Conservation (phyloP, 2,888 invertebrate genomes). For the Andricus quercusramuli region DNA sequence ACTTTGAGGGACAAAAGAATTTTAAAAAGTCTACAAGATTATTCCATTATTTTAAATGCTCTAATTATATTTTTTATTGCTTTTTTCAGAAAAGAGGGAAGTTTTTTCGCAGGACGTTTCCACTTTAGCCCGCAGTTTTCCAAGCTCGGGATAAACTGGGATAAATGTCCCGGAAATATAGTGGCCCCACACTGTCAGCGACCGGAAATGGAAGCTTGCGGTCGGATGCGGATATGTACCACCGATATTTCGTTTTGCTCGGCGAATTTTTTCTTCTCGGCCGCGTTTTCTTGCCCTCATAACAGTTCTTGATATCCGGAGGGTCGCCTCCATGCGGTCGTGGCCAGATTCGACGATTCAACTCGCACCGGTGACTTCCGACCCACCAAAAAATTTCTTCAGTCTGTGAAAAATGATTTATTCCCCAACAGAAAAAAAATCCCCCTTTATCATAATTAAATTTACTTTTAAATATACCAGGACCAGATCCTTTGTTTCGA, state of each 20-base stretch:
- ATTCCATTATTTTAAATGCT: neutral
- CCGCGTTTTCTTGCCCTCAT: conserved; percentile 59
- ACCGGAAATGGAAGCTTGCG: conserved; percentile 81
- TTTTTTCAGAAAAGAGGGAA: conserved; percentile 1
- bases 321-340: conserved; percentile 59
- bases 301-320: conserved; percentile 76
- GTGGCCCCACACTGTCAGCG: conserved; percentile 69
- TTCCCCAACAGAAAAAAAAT: neutral
- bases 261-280: conserved; percentile 68
- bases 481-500: neutral
- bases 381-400: neutral
- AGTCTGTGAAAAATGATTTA: neutral
- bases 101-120: conserved; percentile 45
- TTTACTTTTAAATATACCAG: neutral
- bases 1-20: neutral
- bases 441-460: neutral
- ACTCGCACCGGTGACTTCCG: conserved; percentile 43
- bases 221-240: conserved; percentile 80
- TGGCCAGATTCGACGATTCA: conserved; percentile 48
- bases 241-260: conserved; percentile 77
- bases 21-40: neutral
- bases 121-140: conserved; percentile 46
- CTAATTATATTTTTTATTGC: neutral
- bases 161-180: conserved; percentile 82
- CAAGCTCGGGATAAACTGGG: conserved; percentile 79